Conservation (phyloP, 2,113 vertebrate species). For the Calyptommatus sinebrachiatus region DNA sequence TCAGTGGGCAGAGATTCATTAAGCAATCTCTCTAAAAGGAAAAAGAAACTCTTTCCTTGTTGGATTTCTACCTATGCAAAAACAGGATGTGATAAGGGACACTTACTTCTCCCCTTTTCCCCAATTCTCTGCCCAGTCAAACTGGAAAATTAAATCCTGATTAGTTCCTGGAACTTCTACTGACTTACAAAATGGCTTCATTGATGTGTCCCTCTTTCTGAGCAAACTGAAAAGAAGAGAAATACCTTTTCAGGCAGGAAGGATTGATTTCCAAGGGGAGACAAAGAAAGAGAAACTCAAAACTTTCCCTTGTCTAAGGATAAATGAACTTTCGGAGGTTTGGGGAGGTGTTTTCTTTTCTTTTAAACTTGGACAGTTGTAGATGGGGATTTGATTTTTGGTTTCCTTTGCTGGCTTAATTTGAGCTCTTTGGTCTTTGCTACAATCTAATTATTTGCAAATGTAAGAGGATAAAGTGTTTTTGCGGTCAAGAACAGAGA, state of each 20-base stretch:
- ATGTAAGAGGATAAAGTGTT: neutral
- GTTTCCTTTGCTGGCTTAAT: neutral
- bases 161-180: neutral
- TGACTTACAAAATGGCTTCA: neutral
- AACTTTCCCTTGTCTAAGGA: neutral
- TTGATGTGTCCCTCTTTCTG: neutral
- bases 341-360: neutral
- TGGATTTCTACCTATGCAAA: neutral
- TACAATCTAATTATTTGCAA: neutral
- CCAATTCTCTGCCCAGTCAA: neutral
- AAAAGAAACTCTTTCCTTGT: neutral
- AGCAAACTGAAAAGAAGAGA: neutral
- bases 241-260: neutral
- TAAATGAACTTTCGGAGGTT: neutral
- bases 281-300: neutral
- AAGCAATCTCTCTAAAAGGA: neutral
- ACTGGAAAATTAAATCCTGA: neutral
- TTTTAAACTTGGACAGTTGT: neutral
- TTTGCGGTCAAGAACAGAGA: neutral
- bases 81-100: neutral
- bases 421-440: neutral
- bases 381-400: neutral
- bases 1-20: neutral
- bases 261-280: neutral
- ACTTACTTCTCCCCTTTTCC: too few species aligned